These are phyloP conservation scores for Pagrus major DNA, from an alignment of 2,113 vertebrate genomes.

Conservation along the genomic window DNA sequence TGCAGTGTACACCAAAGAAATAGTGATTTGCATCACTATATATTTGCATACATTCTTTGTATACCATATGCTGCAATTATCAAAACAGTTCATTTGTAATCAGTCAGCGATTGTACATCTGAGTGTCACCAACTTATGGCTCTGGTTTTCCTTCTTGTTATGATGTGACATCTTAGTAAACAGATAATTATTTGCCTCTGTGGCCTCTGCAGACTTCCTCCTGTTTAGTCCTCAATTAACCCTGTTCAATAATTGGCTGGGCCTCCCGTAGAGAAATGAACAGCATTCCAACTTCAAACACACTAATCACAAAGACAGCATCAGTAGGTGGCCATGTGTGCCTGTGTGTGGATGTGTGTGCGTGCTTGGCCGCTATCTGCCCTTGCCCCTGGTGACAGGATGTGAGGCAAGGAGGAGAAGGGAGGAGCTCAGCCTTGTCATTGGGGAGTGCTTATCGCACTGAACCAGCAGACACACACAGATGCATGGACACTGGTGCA, in stretches of 20 bases:
- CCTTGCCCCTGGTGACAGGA: constrained; percentile 70
- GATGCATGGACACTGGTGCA: constrained; percentile 20
- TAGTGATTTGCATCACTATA: too few species aligned
- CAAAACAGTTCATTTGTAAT: constrained; percentile 1
- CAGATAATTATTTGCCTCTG: constrained; percentile 26
- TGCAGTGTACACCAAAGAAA: not conserved
- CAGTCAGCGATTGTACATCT: constrained; percentile 5
- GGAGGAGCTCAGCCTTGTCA: constrained; percentile 51
- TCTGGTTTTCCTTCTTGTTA: not conserved
- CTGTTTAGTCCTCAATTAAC: constrained; percentile 57
- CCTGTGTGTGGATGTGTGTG: constrained; percentile 19
- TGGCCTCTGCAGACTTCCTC: constrained; percentile 29
- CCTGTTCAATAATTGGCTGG: constrained; percentile 42
- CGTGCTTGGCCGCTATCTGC: constrained; percentile 52
- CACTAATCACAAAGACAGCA: constrained; percentile 52
- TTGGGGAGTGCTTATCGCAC: constrained; percentile 70
- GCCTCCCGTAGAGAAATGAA: constrained; percentile 46
- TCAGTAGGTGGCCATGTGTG: constrained; percentile 37
- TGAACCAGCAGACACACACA: constrained; percentile 65
- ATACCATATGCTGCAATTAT: not conserved
- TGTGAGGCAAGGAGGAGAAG: constrained; percentile 51
- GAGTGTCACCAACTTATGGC: not conserved
- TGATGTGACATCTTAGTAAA: not conserved
- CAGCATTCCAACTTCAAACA: constrained; percentile 55
- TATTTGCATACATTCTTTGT: too few species aligned